Evolutionary conservation across 2,797 vertebrate genomes (phyloP), one percentile per base, ranked within the genome.

Genomic region (Aphelocoma californica): DNA sequence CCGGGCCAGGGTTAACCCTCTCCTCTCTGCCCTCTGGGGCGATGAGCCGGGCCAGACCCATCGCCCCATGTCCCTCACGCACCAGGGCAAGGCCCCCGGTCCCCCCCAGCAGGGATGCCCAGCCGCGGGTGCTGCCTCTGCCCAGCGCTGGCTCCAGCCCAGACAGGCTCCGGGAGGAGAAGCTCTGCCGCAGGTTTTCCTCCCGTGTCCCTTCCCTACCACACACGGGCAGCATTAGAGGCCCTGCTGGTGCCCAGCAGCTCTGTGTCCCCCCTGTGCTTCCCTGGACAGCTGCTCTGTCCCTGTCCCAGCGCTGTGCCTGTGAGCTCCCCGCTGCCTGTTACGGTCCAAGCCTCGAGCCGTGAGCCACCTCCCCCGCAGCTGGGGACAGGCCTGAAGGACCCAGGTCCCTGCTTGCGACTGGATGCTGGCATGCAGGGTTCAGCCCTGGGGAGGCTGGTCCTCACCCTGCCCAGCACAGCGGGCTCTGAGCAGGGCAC

Each of bases 1-100:
- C 53, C 12, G 57, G 54, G 84, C 53, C 29, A 66, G 61, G 53
- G 47, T 97, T 97, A 97, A 97, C 97, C 92, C 95, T 97, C 86
- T 96, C 96, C 78, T 96, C 57, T 5, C 95, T 71, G 69, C 48
- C 36, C 61, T 60, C 65, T 0, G 7, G 42, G 58, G 45, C 4
- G 4, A 5, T 1, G 4, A 86, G 36, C 69, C 1, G 1, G 28
- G 48, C 1, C 7, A 23, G 34, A 34, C 11, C 38, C 54, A 10
- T 4, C 10, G 1, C 2, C 26, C 62, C 0, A 0, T 5, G 64
- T 31, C 31, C 51, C 31, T 26, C 56, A 9, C 0, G 0, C 47
- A 56, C 7, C 16, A 4, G 47, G 66, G 9, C 24, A 29, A 26
- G 36, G 44, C 17, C 11, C 28, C 11, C 36, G 3, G 16, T n/a